phyloP scores from a whole-genome alignment of 2,888 invertebrate genomes.

The Drosophila melanosoma region DNA sequence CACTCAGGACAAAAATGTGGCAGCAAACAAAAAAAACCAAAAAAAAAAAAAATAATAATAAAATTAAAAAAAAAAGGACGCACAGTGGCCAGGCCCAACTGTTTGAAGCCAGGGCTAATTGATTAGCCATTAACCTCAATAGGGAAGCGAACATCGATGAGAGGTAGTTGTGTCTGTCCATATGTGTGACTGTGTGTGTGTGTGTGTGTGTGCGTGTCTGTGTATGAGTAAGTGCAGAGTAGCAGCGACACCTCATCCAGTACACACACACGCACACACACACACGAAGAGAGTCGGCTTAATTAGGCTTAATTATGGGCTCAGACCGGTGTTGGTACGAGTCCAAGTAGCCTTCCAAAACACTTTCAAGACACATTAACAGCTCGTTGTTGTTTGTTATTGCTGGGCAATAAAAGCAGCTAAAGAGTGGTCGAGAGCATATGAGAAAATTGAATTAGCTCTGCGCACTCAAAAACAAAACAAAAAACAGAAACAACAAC shows the following conservation, averaged over 20 bases:
- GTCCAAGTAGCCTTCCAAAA: conserved; percentile 61
- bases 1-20: conserved; percentile 14
- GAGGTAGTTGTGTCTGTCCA: conserved; percentile 7
- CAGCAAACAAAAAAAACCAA: neutral
- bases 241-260: conserved; percentile 56
- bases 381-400: conserved; percentile 63
- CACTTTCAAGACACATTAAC: conserved; percentile 72
- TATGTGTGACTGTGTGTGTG: neutral
- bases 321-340: conserved; percentile 30
- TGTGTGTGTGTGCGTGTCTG: neutral
- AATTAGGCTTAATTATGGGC: conserved; percentile 79
- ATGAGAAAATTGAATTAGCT: conserved; percentile 58
- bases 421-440: conserved; percentile 6
- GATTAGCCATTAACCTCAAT: conserved; percentile 79
- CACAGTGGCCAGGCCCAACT: conserved; percentile 44
- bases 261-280: conserved; percentile 20
- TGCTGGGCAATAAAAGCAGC: conserved; percentile 59
- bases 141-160: conserved; percentile 36
- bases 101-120: conserved; percentile 57
- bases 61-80: neutral
- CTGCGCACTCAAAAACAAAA: neutral
- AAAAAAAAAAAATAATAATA: neutral
- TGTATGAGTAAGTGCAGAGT: conserved; percentile 40
- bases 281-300: conserved; percentile 47
- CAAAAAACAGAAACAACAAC: neutral